Percentiles rank a stretch among this genome's conserved stretches.
Evolutionary conservation across 2,797 vertebrate species (phyloP).

Genomic region (Cheirogaleus major): DNA sequence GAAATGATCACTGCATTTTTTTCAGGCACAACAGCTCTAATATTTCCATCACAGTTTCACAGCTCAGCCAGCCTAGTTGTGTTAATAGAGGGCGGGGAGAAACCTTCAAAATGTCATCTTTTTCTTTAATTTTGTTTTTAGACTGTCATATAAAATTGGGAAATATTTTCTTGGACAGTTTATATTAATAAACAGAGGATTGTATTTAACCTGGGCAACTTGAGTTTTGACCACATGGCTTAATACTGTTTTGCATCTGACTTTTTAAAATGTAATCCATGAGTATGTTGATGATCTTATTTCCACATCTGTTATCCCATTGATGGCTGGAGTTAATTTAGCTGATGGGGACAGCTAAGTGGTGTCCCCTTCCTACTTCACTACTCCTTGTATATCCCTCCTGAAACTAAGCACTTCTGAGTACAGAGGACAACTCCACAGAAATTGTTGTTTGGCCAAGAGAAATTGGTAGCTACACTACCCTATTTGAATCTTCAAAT

Average conservation of each 20-base stretch:
- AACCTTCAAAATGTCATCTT: constrained; percentile 81
- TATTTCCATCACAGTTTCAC: constrained; percentile 94
- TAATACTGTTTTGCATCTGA: constrained; percentile 73
- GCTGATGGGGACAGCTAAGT: neutral
- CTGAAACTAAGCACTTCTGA: neutral
- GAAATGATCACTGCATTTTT: constrained; percentile 95
- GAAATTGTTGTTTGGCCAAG: neutral
- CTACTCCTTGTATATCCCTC: neutral
- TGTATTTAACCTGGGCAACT: constrained; percentile 78
- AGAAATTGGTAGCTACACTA: neutral
- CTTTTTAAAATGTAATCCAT: constrained; percentile 32
- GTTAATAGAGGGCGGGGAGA: constrained; percentile 63
- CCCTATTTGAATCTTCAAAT: constrained; percentile 48
- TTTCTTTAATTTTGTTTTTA: constrained; percentile 85
- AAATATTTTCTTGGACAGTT: constrained; percentile 79
- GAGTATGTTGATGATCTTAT: neutral
- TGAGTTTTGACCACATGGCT: constrained; percentile 68
- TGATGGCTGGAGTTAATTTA: neutral
- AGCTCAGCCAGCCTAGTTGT: constrained; percentile 83
- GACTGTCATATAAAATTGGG: constrained; percentile 79
- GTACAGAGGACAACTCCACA: neutral
- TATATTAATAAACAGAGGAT: constrained; percentile 82
- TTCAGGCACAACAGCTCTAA: constrained; percentile 91
- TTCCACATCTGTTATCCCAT: neutral
- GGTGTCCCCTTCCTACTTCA: neutral